Evolutionary conservation across 2,797 vertebrate species (phyloP), one percentile per base, ranked within the genome.

Genomic region (Dendrocincla fuliginosa): DNA sequence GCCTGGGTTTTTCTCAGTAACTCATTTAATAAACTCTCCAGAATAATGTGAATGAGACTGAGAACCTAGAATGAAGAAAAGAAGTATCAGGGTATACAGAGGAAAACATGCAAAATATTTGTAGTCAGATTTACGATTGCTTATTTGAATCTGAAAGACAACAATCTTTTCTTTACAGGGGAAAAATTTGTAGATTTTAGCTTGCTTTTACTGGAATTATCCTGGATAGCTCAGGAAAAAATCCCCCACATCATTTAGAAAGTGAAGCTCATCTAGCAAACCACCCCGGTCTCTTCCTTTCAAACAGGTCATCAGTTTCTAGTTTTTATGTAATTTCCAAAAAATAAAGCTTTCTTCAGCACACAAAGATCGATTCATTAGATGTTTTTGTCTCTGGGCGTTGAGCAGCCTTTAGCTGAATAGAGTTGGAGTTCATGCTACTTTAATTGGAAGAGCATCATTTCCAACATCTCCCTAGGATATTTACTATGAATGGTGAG

Each of bases 351-450:
- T 44, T 87, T 83, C 70, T 79, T 33, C 61, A 69, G 46, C 37
- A 42, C 55, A 93, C 67, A 82, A 87, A 59, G 78, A 76, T 75
- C 30, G 78, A 95, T 92, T 95, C 67, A 89, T 92, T 64, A 73
- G 50, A 82, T 37, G 35, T 9, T 73, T 71, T 82, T 86, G 41
- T 78, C 55, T 92, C 74, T 53, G 82, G 68, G 59, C 73, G 60
- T 30, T 39, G 67, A 82, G 59, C 27, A 75, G 68, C 35, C 39
- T 84, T 84, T 44, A 44, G 61, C 42, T 76, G 87, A 92, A 91
- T 27, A 32, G 67, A 82, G 20, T 11, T 65, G 55, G 37, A 87
- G 20, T 39, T 67, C 74, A 68, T 42, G 63, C 50, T 84, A 35
- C 47, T 68, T 68, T 63, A 63, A 75, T 56, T 78, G 70, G 78